Conservation (phyloP, 2,888 invertebrate genomes). For the Stenchaetothrips biformis region DNA sequence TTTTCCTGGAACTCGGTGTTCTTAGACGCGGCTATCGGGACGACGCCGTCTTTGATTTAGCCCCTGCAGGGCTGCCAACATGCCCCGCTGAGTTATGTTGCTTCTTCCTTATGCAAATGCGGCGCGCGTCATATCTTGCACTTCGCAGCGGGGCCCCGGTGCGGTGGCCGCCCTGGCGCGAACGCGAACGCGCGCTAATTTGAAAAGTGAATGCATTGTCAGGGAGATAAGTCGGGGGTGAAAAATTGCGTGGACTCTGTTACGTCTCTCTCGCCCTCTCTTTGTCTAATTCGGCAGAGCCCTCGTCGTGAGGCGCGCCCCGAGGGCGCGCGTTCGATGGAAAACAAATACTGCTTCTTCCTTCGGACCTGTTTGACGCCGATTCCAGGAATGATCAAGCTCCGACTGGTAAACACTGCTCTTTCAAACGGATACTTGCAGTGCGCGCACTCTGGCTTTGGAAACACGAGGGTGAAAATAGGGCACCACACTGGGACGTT, state of each 20-base stretch:
- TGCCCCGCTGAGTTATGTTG: background rate
- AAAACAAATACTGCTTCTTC: background rate
- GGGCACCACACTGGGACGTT: too few relatives aligned
- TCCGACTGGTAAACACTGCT: background rate
- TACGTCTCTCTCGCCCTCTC: background rate
- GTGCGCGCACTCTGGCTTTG: background rate
- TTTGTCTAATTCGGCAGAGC: background rate
- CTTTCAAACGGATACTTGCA: background rate
- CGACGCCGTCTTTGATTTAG: background rate
- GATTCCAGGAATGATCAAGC: background rate
- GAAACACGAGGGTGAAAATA: too few relatives aligned
- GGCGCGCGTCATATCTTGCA: background rate
- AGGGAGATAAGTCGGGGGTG: conserved; percentile 6
- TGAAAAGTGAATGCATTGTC: conserved; percentile 1
- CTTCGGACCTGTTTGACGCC: background rate
- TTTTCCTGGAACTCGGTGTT: too few relatives aligned
- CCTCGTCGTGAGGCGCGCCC: background rate
- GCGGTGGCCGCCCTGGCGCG: background rate
- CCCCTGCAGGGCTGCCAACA: conserved; percentile 14
- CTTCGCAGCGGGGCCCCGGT: too few relatives aligned
- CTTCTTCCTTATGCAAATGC: conserved; percentile 8
- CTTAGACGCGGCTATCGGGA: too few relatives aligned
- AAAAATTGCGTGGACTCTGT: background rate
- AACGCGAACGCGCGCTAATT: background rate
- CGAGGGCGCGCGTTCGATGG: background rate